Evolutionary conservation across 23 tunicate genomes (phyloP), one percentile per base, ranked within the genome.

Genomic region (Ciona savignyi): DNA sequence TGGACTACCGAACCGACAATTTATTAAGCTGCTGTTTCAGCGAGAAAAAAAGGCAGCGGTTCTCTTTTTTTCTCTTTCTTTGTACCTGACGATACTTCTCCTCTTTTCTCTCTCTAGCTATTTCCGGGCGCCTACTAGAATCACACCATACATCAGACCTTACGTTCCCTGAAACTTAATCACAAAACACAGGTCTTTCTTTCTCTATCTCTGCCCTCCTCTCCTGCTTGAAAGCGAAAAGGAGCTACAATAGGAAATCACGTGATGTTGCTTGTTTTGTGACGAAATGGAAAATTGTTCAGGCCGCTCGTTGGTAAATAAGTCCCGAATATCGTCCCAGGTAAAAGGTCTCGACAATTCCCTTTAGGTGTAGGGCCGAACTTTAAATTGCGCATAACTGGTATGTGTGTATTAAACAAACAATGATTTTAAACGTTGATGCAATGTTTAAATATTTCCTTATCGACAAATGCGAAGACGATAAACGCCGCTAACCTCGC

Each of bases 111-210:
- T n/a, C n/a, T n/a, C n/a, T n/a, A 63, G 67, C 28, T 22, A 22
- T 63, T 63, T 63, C 67, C 67, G 67, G 67, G 24, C 67, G 26
- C 67, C 67, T 63, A 63, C 67, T 63, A 63, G 67, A 63, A 63
- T 63, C 67, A 63, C 67, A 63, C 67, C 67, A 63, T 25, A 42
- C 56, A 42, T 42, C 9, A 9, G 56, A 42, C 11, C 56, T 42
- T 15, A 15, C 11, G 56, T 42, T 42, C 15, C 56, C 15, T 15
- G 9, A 6, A 15, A 9, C 56, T 42, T 15, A 42, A 42, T 42
- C 11, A 42, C 56, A 42, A 42, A 42, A 42, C 56, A 42, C 56
- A n/a, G n/a, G n/a, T 42, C 56, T 6, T 42, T 42, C 56, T 42
- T 42, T 42, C 56, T 42, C 15, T 42, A n/a, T n/a, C n/a, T n/a